phyloP scores from a whole-genome alignment of 2,113 vertebrate genomes.

The Haemorhous mexicanus region DNA sequence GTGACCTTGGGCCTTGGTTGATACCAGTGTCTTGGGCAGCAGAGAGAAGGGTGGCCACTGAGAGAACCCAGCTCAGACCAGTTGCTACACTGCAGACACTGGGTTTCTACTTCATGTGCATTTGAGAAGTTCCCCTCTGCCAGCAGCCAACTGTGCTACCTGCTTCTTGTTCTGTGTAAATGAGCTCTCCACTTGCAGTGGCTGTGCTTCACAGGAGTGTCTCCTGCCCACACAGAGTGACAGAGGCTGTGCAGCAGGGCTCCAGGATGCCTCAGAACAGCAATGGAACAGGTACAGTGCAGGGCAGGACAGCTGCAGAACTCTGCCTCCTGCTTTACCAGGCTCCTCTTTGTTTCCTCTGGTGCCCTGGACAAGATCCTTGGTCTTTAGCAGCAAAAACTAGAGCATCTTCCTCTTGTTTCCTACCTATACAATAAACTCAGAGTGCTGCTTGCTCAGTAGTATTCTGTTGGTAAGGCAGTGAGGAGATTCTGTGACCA shows the following conservation, averaged over 20 bases:
- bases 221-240: not conserved
- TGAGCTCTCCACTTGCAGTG: not conserved
- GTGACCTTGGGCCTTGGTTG: not conserved
- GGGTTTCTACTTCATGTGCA: not conserved
- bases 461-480: not conserved
- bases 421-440: not conserved
- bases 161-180: not conserved
- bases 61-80: not conserved
- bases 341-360: not conserved
- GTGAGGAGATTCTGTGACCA: not conserved
- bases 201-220: not conserved
- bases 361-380: not conserved
- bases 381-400: not conserved
- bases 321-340: not conserved
- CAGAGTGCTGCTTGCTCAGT: not conserved
- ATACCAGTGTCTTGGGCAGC: not conserved
- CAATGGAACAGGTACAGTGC: not conserved
- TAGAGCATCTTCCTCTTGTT: not conserved
- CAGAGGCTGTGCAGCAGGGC: not conserved
- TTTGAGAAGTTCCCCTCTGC: not conserved
- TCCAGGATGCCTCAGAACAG: not conserved
- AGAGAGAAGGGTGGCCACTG: not conserved
- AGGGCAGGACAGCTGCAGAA: not conserved
- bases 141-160: not conserved
- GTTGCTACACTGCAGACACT: not conserved